A percentile compares a stretch with the other conserved stretches of the same genome.
Evolutionary conservation across 2,888 invertebrate genomes (phyloP).

Genomic region (Limnephilus lunatus): DNA sequence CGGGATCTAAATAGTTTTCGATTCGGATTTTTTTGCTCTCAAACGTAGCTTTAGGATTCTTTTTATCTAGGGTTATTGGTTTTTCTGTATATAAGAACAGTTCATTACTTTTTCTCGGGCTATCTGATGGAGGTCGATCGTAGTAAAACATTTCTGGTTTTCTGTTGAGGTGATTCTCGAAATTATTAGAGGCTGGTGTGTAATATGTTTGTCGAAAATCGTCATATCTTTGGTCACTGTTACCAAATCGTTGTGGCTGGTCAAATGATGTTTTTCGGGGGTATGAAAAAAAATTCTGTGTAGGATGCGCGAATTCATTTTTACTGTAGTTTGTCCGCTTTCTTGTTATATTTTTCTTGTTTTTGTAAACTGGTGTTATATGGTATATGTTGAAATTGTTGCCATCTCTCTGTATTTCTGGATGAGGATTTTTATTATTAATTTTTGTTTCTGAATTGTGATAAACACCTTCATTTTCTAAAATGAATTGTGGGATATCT

Average conservation of each 20-base stretch:
- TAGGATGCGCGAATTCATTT: not conserved
- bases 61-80: not conserved
- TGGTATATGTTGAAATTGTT: not conserved
- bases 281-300: not conserved
- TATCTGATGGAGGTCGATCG: not conserved
- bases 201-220: not conserved
- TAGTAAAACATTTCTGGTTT: not conserved
- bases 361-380: not conserved
- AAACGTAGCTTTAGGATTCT: not conserved
- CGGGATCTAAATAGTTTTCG: not conserved
- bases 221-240: not conserved
- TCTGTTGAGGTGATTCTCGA: not conserved
- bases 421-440: not conserved
- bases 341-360: not conserved
- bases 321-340: constrained; percentile 23
- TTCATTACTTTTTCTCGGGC: not conserved
- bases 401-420: not conserved
- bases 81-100: constrained; percentile 30
- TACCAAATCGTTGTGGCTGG: not conserved
- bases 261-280: not conserved
- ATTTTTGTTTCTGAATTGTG: not conserved
- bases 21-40: not conserved
- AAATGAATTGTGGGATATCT: not conserved
- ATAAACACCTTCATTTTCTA: not conserved
- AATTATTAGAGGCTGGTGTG: not conserved